Evolutionary conservation across 2,113 vertebrate species (phyloP).

Genomic region (Pterophyllum scalare): DNA sequence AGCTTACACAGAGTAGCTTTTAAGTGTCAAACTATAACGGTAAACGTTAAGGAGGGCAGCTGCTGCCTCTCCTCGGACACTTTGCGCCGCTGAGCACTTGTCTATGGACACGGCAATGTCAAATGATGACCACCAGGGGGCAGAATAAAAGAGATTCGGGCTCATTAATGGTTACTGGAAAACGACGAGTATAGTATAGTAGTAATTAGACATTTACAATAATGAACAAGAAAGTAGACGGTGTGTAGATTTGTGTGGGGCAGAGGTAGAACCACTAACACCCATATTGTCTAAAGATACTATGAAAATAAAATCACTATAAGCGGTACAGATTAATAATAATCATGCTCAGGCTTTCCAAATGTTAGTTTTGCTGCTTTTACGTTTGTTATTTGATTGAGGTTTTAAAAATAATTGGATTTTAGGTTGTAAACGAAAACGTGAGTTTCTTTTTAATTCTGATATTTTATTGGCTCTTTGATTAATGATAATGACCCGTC

Average conservation of each 20-base stretch:
- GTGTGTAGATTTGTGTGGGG: neutral
- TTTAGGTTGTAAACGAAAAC: neutral
- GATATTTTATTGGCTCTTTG: neutral
- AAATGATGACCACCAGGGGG: constrained; percentile 15
- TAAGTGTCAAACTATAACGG: neutral
- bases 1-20: fast-evolving
- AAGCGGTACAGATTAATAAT: neutral
- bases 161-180: no score
- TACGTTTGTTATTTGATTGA: neutral
- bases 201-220: no score
- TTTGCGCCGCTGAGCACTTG: neutral
- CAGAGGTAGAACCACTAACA: neutral
- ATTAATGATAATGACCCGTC: neutral
- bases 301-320: neutral
- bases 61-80: neutral
- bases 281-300: neutral
- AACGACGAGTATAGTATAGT: no score
- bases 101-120: neutral
- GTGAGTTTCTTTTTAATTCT: neutral
- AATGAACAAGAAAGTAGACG: no score
- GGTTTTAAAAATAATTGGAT: fast-evolving
- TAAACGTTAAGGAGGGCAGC: neutral
- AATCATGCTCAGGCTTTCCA: neutral
- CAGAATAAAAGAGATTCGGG: neutral
- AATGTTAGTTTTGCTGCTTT: neutral